Percentiles rank a stretch among this genome's conserved stretches.
Evolutionary conservation across 2,888 invertebrate species (phyloP).

Genomic region (Ochropleura leucogaster): DNA sequence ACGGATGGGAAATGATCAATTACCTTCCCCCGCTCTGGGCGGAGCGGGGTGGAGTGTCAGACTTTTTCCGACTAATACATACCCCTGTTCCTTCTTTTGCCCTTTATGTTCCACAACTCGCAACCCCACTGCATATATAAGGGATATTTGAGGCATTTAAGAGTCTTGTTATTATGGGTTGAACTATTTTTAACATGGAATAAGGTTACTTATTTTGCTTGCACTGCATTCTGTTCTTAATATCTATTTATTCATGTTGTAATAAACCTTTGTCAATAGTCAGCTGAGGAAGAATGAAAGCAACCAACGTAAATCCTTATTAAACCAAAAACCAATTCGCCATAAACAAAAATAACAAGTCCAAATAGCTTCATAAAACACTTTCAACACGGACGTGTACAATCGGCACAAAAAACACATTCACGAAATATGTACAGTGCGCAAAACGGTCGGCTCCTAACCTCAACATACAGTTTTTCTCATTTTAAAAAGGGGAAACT

Average conservation of each 20-base stretch:
- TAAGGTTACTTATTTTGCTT: neutral
- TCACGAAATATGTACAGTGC: conserved; percentile 57
- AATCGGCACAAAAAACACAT: conserved; percentile 66
- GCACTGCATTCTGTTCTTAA: neutral
- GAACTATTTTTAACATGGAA: neutral
- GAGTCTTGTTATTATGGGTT: neutral
- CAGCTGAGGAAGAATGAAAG: conserved; percentile 20
- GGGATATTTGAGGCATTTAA: neutral
- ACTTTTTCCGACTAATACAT: too few relatives aligned
- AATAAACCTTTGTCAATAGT: neutral
- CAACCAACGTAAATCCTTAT: conserved; percentile 53
- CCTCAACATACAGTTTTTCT: conserved; percentile 75
- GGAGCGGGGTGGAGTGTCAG: too few relatives aligned
- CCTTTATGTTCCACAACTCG: too few relatives aligned
- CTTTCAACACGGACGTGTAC: conserved; percentile 60
- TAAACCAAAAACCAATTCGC: conserved; percentile 63
- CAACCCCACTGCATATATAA: too few relatives aligned
- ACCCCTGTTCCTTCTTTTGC: too few relatives aligned
- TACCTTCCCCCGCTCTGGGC: too few relatives aligned
- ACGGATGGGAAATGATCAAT: too few relatives aligned
- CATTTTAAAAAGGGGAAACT: conserved; percentile 74
- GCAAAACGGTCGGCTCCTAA: conserved; percentile 67
- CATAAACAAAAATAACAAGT: conserved; percentile 65
- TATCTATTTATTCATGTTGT: neutral
- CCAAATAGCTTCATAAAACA: conserved; percentile 72